Base-by-base conservation (phyloP, 92 coral and sea anemone species). In the Montipora capitata region DNA sequence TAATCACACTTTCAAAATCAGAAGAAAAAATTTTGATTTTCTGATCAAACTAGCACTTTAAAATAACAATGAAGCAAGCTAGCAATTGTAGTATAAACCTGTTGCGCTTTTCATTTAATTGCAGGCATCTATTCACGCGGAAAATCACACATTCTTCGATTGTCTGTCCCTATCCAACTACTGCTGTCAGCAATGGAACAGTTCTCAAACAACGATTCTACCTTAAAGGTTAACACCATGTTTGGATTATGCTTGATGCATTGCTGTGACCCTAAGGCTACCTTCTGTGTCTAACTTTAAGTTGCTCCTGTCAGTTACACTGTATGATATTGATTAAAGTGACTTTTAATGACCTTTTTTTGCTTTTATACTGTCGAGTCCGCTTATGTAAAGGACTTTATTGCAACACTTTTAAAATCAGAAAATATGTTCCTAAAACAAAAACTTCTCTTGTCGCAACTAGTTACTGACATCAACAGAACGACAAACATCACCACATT, bases 121-220 rank as follows among this genome's bases (percentile, higher is more conserved):
- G 64, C 64, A 58, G 64, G 64, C 64, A 58, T 58, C 15, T 58
- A 58, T 58, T 58, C 64, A 58, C 64, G 17, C 11, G 4, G 64
- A 58, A 58, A 11, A 58, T 58, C 64, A 58, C 64, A 58, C 17
- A 58, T 58, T 58, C 14, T 58, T 58, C 64, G 17, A 11, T 58
- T 58, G n/a, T 58, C 64, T 58, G 64, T 58, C 64, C 64, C 64
- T 58, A 11, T 58, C 64, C 64, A 58, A 58, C 57, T 51, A 51
- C 57, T 51, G 1, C 57, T 51, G 57, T 51, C 57, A 0, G 57
- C 57, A 51, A 51, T 51, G 57, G 57, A 51, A 51, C 2, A 13
- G 4, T 5, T 58, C 64, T 15, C 64, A 58, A 58, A 58, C 64
- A 58, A 58, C n/a, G 17, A 58, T 58, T 2, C 64, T 58, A 9